These are phyloP conservation scores for Chymomyza caudatula DNA, from an alignment of 2,888 invertebrate species.

Conservation along the genomic window DNA sequence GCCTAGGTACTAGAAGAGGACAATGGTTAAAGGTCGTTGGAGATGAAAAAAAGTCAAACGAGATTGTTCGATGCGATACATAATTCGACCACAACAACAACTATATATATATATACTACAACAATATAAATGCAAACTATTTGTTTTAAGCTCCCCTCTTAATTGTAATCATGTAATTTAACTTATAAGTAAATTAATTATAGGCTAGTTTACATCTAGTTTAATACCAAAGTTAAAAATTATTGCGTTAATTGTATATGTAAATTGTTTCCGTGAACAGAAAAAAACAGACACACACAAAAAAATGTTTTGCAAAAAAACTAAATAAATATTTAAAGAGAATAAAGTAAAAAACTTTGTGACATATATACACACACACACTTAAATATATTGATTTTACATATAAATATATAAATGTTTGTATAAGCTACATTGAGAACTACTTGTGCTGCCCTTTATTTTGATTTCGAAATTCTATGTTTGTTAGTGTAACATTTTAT, in stretches of 20 bases:
- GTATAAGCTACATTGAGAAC: slow-evolving; percentile 25
- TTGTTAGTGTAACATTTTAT: slow-evolving; percentile 34
- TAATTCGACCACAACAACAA: slow-evolving; percentile 7
- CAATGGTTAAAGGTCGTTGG: neutral
- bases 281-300: slow-evolving; percentile 13
- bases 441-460: slow-evolving; percentile 61
- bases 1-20: neutral
- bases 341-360: slow-evolving; percentile 1
- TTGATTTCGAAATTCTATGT: slow-evolving; percentile 60
- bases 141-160: slow-evolving; percentile 62
- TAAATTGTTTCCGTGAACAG: slow-evolving; percentile 43
- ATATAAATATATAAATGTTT: slow-evolving; percentile 21
- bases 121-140: slow-evolving; percentile 54
- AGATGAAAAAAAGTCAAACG: neutral
- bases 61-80: neutral
- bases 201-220: slow-evolving; percentile 73
- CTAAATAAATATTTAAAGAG: neutral
- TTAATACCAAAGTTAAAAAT: slow-evolving; percentile 75
- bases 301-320: slow-evolving; percentile 26
- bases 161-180: slow-evolving; percentile 39
- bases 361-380: slow-evolving; percentile 39
- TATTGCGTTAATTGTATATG: slow-evolving; percentile 45
- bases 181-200: slow-evolving; percentile 66
- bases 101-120: neutral
- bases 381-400: slow-evolving; percentile 29